Evolutionary conservation across 2,797 vertebrate genomes (phyloP).

Genomic region (Megaceryle alcyon): DNA sequence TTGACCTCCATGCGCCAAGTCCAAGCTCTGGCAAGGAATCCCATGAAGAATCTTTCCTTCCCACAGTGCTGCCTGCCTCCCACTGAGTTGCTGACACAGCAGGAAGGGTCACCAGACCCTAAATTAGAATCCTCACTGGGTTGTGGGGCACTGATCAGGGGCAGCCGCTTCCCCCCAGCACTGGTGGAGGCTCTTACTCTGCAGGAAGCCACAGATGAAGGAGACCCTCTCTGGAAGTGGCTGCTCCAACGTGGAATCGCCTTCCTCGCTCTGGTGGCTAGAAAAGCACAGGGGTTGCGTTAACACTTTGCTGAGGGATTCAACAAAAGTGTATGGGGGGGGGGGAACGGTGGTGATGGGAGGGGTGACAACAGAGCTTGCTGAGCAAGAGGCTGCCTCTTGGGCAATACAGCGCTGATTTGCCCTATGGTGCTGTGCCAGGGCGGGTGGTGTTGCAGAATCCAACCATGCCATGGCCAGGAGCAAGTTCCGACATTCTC

Average conservation of each 20-base stretch:
- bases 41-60: background rate
- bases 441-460: background rate
- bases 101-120: background rate
- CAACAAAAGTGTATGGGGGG: rapidly evolving
- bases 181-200: slow-evolving; percentile 80
- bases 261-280: slow-evolving; percentile 81
- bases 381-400: background rate
- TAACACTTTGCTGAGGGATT: background rate
- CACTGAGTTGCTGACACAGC: rapidly evolving
- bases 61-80: background rate
- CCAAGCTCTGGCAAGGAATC: background rate
- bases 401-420: rapidly evolving
- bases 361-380: background rate
- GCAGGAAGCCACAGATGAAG: slow-evolving; percentile 82
- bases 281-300: background rate
- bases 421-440: background rate
- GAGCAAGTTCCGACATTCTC: background rate
- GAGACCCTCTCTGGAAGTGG: slow-evolving; percentile 76
- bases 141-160: background rate
- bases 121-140: background rate
- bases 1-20: background rate
- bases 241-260: slow-evolving; percentile 58
- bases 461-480: rapidly evolving
- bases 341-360: no score
- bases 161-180: background rate